Percentiles rank a stretch among this genome's conserved stretches.
These are phyloP conservation scores for Lytechinus variegatus DNA, from an alignment of 35 echinoderm and acorn worm genomes.

Conservation along the genomic window DNA sequence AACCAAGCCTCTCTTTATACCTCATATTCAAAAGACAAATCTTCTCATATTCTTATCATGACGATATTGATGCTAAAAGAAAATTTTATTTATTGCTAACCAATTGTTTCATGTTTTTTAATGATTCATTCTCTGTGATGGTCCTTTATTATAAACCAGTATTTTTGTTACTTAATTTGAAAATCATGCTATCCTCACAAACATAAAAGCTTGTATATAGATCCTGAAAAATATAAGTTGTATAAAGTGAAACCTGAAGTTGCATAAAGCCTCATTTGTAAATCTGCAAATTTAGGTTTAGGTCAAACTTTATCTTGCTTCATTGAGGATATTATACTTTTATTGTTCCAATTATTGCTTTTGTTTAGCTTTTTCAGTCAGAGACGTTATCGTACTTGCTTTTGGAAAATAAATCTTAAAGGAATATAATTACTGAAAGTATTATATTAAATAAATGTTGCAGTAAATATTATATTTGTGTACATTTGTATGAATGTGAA, in stretches of 20 bases:
- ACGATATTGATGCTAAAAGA: not conserved
- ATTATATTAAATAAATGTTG: constrained; percentile 24
- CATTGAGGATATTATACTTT: not conserved
- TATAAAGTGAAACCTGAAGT: not conserved
- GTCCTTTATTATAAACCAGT: not conserved
- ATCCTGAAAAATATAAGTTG: not conserved
- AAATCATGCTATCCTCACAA: not conserved
- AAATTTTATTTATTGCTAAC: not conserved
- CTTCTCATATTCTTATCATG: not conserved
- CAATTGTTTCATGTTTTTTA: not conserved
- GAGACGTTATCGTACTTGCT: not conserved
- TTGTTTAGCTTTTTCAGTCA: not conserved
- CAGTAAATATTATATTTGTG: constrained; percentile 40
- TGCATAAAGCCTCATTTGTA: not conserved
- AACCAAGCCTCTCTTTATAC: not conserved
- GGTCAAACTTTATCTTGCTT: not conserved
- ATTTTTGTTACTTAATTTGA: not conserved
- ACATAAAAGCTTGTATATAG: not conserved
- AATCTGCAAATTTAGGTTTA: not conserved
- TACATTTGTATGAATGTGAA: constrained; percentile 36
- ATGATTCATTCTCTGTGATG: not conserved
- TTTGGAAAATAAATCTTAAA: not conserved
- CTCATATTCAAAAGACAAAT: not conserved
- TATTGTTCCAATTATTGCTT: not conserved
- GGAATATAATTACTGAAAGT: not conserved